phyloP scores from a whole-genome alignment of 2,888 invertebrate species.

The Troides helena region DNA sequence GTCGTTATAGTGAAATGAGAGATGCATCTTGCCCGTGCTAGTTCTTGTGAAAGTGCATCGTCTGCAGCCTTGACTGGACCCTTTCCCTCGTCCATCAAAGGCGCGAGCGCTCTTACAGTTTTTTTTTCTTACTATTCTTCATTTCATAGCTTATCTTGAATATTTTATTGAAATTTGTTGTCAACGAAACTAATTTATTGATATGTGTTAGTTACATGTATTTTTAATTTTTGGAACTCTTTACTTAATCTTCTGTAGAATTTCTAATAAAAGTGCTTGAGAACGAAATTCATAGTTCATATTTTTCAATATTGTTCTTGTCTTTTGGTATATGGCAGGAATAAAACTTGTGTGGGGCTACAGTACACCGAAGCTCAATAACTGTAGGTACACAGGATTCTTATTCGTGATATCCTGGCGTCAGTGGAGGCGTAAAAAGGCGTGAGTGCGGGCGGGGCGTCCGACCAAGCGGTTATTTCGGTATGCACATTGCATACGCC shows the following conservation, averaged over 20 bases:
- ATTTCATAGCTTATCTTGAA: constrained; percentile 67
- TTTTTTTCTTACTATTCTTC: constrained; percentile 64
- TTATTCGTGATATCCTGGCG: constrained; percentile 59
- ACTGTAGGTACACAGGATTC: constrained; percentile 61
- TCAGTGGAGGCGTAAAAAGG: constrained; percentile 37
- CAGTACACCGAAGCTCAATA: constrained; percentile 37
- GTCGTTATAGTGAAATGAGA: constrained; percentile 63
- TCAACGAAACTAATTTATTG: constrained; percentile 18
- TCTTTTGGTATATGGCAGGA: background rate
- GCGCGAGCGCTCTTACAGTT: constrained; percentile 55
- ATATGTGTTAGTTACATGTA: no score
- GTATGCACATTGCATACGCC: constrained; percentile 78
- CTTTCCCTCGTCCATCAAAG: constrained; percentile 79
- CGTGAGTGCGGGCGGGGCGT: constrained; percentile 54
- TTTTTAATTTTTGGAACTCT: no score
- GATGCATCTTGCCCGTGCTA: constrained; percentile 65
- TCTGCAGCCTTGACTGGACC: constrained; percentile 68
- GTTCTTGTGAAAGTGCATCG: constrained; percentile 76
- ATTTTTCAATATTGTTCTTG: no score
- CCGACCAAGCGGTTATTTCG: constrained; percentile 73
- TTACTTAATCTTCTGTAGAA: no score
- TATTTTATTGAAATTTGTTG: constrained; percentile 46
- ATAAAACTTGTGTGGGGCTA: background rate
- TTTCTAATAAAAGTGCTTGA: no score
- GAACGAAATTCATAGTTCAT: no score